Evolutionary conservation across 1,140 invertebrate genomes (phyloP), one percentile per base, ranked within the genome.

Genomic region (Achroia grisella): DNA sequence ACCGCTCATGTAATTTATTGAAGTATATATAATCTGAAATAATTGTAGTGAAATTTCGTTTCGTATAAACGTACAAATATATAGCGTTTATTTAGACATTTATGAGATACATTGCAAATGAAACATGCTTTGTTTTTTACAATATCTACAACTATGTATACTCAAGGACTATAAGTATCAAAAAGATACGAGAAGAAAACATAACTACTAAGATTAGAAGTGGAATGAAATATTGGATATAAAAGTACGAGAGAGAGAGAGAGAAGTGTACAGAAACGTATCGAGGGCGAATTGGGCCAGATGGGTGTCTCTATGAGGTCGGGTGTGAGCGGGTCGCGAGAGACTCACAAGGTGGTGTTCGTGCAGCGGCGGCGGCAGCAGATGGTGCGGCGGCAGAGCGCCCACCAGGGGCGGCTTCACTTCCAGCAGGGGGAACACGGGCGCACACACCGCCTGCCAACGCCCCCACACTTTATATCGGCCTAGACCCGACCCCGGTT

Each of bases 381-480:
- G 89, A 87, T 92, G 91, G 86, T 91, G 90, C 77, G 91, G 91
- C 86, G 92, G 91, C 88, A 93, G 89, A 75, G 91, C 91, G 87
- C 91, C 92, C 89, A 89, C 89, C 83, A 93, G 89, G 86, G 92
- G 91, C 88, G 90, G 90, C 89, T 81, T 81, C 71, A 91, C 89
- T 89, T 93, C 92, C 89, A 92, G 89, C 87, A 92, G 87, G 82
- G 91, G 91, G 89, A 89, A 91, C 90, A 90, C 89, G 87, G 88
- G 90, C 87, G 88, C 89, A 87, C 82, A 86, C 78, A 78, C 82
- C 71, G 61, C 74, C 73, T 77, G 69, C 66, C 52, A 41, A 58
- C 59, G 54, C 39, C 52, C 51, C 49, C 53, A 10, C 14, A 10
- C 11, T 14, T 28, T 2, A 14, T 34, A 10, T 11, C 2, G 1